Evolutionary conservation across 2,888 invertebrate genomes (phyloP).

Genomic region (Esperia sulphurella): DNA sequence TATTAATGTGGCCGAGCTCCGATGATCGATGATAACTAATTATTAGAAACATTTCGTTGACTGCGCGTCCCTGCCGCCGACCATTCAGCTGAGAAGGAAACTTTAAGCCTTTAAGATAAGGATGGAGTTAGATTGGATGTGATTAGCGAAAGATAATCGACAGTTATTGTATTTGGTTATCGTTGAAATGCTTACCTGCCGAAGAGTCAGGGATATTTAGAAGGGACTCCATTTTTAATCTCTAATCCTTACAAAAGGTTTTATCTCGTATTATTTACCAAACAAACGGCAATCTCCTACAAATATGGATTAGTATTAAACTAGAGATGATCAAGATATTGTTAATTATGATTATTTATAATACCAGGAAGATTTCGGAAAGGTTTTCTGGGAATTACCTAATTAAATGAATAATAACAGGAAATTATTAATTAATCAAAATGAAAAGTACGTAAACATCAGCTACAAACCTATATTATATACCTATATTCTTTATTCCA

Average conservation of each 20-base stretch:
- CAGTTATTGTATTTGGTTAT: slow-evolving; percentile 74
- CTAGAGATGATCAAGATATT: background rate
- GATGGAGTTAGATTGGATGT: slow-evolving; percentile 17
- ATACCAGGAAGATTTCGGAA: too few relatives aligned
- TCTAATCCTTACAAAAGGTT: background rate
- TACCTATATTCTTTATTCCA: too few relatives aligned
- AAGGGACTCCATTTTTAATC: slow-evolving; percentile 5
- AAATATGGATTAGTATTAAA: background rate
- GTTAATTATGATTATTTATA: background rate
- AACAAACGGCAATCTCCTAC: background rate
- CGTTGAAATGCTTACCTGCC: slow-evolving; percentile 46
- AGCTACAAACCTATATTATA: too few relatives aligned
- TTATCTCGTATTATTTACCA: background rate
- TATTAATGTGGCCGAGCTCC: slow-evolving; percentile 68
- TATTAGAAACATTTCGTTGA: slow-evolving; percentile 72
- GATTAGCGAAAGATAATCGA: slow-evolving; percentile 61
- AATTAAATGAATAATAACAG: too few relatives aligned
- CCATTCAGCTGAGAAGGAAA: slow-evolving; percentile 11
- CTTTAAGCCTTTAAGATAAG: slow-evolving; percentile 22
- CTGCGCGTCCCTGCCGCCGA: slow-evolving; percentile 41
- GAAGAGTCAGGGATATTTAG: slow-evolving; percentile 40
- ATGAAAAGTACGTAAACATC: too few relatives aligned
- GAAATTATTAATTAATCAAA: too few relatives aligned
- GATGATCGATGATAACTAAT: slow-evolving; percentile 76
- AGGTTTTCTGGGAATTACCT: too few relatives aligned